Base-by-base conservation (phyloP, 2,888 invertebrate species). In the Tuta absoluta region DNA sequence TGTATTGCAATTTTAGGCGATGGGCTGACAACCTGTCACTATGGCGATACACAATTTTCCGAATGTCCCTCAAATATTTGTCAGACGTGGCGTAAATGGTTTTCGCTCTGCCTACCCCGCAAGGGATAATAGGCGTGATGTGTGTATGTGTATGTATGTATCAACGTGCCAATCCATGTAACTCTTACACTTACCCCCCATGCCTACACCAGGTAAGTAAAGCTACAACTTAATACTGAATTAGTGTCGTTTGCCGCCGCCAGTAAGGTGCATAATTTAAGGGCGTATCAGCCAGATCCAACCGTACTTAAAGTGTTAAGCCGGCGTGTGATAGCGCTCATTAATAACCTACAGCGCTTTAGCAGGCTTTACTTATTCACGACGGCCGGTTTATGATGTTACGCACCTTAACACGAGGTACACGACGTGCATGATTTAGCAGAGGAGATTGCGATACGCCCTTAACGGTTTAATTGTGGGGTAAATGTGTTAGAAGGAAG, bases 261-360 rank as follows among this genome's bases (percentile, higher is more conserved):
- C 72, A 74, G 65, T 76, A 72, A 77, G 75, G 75, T 85, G 79
- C 79, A 82, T 85, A 81, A 85, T 82, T 81, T 79, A 82, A 71
- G 65, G 67, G 66, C 68, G 66, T 70, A 72, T 75, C 71, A 67
- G 71, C 71, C 66, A 72, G 72, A 74, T 72, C 75, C 74, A 76
- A 82, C 85, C 84, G 84, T 82, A 83, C 85, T 86, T 85, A 86
- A 84, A 80, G 83, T 82, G 85, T 82, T 84, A 83, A 86, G 76
- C 80, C 79, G 68, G 72, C 70, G 69, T 78, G 79, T 80, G 80
- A 86, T 86, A 78, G 78, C 80, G 66, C 41, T 69, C 84, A 82
- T 86, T 84, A 86, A 86, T 85, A 84, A 81, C 81, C 80, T 74
- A 84, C 80, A 79, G 80, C 81, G 79, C 75, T 80, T 73, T 75